Evolutionary conservation across 2,888 invertebrate species (phyloP).

Genomic region (Sinotaia quadrata): DNA sequence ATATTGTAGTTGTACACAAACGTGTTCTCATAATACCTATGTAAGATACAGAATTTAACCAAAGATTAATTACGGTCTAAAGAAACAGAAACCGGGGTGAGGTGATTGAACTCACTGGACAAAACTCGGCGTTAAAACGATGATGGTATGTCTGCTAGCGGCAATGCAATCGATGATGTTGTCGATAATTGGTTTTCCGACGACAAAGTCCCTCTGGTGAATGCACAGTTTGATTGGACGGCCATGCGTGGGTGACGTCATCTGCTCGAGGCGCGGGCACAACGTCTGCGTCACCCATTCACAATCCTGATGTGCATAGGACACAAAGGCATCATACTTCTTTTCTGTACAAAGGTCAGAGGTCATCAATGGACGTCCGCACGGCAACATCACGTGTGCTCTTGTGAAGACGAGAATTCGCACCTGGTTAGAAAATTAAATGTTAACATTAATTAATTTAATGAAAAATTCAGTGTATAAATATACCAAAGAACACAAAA

Average conservation of each 20-base stretch:
- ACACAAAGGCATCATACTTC: constrained; percentile 87
- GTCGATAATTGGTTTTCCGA: constrained; percentile 79
- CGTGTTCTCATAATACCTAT: neutral
- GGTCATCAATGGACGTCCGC: constrained; percentile 31
- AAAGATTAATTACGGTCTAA: neutral
- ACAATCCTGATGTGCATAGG: constrained; percentile 91
- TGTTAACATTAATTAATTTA: neutral
- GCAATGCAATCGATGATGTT: constrained; percentile 91
- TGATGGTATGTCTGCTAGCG: constrained; percentile 87
- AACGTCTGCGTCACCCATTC: constrained; percentile 88
- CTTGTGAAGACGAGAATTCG: constrained; percentile 54
- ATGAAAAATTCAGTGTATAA: too few relatives aligned
- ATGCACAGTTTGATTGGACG: constrained; percentile 52
- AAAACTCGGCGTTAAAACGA: constrained; percentile 90
- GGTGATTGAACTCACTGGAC: constrained; percentile 83
- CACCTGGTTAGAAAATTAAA: constrained; percentile 40
- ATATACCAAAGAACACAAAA: too few relatives aligned
- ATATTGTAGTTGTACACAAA: neutral
- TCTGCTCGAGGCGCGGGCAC: constrained; percentile 84
- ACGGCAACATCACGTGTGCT: constrained; percentile 58
- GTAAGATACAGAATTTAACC: neutral
- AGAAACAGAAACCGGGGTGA: constrained; percentile 78
- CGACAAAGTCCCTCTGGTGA: constrained; percentile 58
- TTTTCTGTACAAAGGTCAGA: constrained; percentile 14
- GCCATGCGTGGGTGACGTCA: neutral